These are phyloP conservation scores for Paracanthobrama guichenoti DNA, from an alignment of 2,113 vertebrate genomes.

Conservation along the genomic window DNA sequence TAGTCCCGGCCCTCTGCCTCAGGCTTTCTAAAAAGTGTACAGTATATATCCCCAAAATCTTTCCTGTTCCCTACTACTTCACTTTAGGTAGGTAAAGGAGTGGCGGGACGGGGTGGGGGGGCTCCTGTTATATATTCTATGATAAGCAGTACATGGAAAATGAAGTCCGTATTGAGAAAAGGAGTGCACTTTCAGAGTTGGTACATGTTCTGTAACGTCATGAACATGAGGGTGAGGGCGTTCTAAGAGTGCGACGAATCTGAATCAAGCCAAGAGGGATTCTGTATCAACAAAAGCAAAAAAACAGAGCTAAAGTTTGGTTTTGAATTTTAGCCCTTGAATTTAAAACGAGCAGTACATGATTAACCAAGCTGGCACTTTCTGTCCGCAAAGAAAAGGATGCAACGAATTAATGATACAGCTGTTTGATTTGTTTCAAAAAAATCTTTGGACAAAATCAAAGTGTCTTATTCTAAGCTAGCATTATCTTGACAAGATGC, in stretches of 20 bases:
- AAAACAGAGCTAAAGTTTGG: constrained; percentile 45
- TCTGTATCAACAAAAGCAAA: neutral
- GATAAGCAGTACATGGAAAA: constrained; percentile 25
- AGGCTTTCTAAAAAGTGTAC: constrained; percentile 34
- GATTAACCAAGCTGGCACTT: constrained; percentile 16
- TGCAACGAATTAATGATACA: neutral
- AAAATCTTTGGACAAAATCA: constrained; percentile 23
- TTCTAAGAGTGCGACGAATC: constrained; percentile 11
- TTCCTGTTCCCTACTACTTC: constrained; percentile 39
- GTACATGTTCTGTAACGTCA: neutral
- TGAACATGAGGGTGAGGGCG: constrained; percentile 13
- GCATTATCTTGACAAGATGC: neutral
- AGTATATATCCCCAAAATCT: constrained; percentile 32
- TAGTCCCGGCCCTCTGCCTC: constrained; percentile 41
- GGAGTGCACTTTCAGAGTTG: constrained; percentile 17
- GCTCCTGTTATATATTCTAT: constrained; percentile 39
- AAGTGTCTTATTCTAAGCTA: constrained; percentile 22
- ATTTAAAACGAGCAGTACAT: constrained; percentile 24
- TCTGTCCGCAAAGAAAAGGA: neutral
- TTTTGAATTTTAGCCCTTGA: constrained; percentile 50
- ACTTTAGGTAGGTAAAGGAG: neutral
- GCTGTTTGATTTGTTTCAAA: neutral
- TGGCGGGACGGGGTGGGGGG: constrained; percentile 18
- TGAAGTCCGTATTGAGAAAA: constrained; percentile 18
- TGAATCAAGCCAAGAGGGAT: constrained; percentile 4